Base-by-base conservation (phyloP, 2,888 invertebrate species). In the Terebella lapidaria region DNA sequence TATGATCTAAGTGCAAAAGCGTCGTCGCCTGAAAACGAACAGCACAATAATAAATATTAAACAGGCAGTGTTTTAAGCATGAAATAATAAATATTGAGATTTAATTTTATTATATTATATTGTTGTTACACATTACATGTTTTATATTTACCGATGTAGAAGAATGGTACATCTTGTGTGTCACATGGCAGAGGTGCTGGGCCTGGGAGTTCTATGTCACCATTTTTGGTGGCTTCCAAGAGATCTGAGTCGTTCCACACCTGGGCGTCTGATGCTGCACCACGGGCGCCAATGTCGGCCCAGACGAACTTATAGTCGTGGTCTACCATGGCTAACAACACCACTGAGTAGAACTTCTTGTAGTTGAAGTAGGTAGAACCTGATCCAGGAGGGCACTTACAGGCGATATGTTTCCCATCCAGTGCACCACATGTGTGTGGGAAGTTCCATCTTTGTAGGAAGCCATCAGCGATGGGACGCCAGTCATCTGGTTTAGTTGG, bases 401-500 rank as follows among this genome's bases (percentile, higher is more conserved):
- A 15, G 42, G 10, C n/a, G 10, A 59, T 42, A 56, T 59, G 59
- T 25, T 59, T 59, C 27, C 56, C 59, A 27, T 59, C 59, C 15
- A 59, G 25, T 24, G 57, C 59, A 10, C 61, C 59, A 4, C 58
- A n/a, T 46, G 47, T 53, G 45, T 59, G 53, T 46, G 61, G 59
- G 35, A 59, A 59, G 27, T 59, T 59, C 61, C 59, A 61, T 15
- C 20, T 25, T 20, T 18, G 18, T 26, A 27, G 22, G 52, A 58
- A 60, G n/a, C n/a, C 57, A n/a, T 57, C 20, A 20, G 30, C 24
- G 22, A 56, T 27, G 2, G 2, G 3, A 3, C 10, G 52, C 68
- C 66, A 70, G 46, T 59, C 67, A 15, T 52, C 60, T 29, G 54
- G 54, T 24, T 51, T 60, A 15, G 54, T 56, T 30, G 65, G 66